A percentile compares a stretch with the other conserved stretches of the same genome.
phyloP scores from a whole-genome alignment of 2,888 invertebrate species.

The Leptopilina syphax region DNA sequence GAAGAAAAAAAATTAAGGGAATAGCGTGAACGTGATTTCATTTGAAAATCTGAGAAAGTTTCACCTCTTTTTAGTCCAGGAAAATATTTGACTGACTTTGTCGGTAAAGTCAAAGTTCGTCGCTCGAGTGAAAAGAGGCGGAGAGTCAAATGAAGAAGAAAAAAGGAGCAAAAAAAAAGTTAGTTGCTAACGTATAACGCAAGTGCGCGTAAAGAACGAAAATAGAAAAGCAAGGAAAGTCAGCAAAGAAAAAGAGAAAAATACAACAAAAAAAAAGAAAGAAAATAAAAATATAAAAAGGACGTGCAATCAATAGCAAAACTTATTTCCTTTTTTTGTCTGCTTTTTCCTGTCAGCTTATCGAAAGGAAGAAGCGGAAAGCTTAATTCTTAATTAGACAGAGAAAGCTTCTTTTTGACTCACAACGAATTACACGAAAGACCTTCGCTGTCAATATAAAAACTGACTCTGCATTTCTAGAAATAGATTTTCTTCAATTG shows the following conservation, averaged over 20 bases:
- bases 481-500: too few species aligned
- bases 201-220: constrained; percentile 20
- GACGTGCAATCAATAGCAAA: constrained; percentile 48
- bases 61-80: constrained; percentile 7
- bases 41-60: constrained; percentile 19
- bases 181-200: constrained; percentile 21
- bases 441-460: constrained; percentile 7
- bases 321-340: constrained; percentile 25
- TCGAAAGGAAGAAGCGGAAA: not conserved
- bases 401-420: not conserved
- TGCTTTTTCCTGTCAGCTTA: constrained; percentile 44
- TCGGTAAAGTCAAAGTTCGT: constrained; percentile 36
- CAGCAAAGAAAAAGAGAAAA: too few species aligned
- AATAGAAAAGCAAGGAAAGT: not conserved
- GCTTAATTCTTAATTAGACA: constrained; percentile 7
- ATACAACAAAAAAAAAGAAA: not conserved
- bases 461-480: too few species aligned
- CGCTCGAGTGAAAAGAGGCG: constrained; percentile 27
- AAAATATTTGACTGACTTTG: constrained; percentile 32
- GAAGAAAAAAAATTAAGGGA: not conserved
- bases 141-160: constrained; percentile 20
- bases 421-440: not conserved
- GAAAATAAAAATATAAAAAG: constrained; percentile 44
- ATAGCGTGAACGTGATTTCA: constrained; percentile 5
- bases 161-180: not conserved